Conservation (phyloP, 2,113 vertebrate species). For the Cochlearius cochlearius region DNA sequence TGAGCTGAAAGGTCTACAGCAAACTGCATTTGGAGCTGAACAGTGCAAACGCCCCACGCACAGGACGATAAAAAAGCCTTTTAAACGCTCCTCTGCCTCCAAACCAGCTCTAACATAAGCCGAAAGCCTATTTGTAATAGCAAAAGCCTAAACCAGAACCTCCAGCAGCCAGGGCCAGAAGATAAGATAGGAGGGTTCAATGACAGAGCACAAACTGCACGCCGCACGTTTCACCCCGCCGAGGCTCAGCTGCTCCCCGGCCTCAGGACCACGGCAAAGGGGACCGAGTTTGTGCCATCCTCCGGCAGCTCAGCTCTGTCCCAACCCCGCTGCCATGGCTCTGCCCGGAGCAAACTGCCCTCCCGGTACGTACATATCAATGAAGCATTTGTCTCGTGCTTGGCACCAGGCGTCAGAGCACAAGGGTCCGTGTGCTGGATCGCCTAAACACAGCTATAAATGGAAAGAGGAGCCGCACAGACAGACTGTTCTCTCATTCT, state of each 20-base stretch:
- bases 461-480: constrained; percentile 15
- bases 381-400: constrained; percentile 39
- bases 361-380: neutral
- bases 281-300: neutral
- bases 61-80: neutral
- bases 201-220: neutral
- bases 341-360: neutral
- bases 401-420: neutral
- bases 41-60: neutral
- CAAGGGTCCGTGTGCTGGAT: neutral
- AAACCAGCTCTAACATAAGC: neutral
- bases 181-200: neutral
- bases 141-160: neutral
- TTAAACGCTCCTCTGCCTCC: rapidly evolving
- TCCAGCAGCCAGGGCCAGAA: neutral
- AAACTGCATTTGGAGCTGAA: neutral
- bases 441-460: constrained; percentile 10
- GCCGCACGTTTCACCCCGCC: too few species aligned
- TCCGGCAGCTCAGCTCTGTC: neutral
- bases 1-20: neutral
- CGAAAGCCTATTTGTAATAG: neutral
- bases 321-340: neutral
- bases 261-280: neutral
- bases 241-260: neutral
- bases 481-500: neutral